Evolutionary conservation across 2,113 vertebrate genomes (phyloP).

Genomic region (Excalfactoria chinensis): DNA sequence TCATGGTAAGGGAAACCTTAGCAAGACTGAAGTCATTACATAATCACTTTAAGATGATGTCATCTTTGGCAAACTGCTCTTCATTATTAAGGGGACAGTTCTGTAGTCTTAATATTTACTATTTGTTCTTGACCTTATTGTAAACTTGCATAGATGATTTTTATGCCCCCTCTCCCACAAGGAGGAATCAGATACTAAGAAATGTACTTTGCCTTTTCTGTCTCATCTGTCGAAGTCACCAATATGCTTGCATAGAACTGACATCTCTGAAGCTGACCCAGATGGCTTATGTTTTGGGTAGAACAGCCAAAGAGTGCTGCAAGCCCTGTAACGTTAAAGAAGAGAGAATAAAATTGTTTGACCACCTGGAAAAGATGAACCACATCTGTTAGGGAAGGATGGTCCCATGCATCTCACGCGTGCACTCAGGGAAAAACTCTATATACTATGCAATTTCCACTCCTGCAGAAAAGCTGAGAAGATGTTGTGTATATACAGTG

Average conservation of each 20-base stretch:
- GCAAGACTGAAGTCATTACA: not conserved
- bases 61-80: not conserved
- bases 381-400: not conserved
- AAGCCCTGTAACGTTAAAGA: not conserved
- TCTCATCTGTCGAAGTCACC: not conserved
- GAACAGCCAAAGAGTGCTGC: not conserved
- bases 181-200: not conserved
- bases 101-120: not conserved
- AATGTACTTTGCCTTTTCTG: not conserved
- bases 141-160: not conserved
- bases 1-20: constrained; percentile 84
- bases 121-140: not conserved
- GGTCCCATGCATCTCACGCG: not conserved
- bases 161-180: not conserved
- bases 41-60: not conserved
- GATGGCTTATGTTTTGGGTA: not conserved
- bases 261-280: not conserved
- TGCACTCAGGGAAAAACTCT: not conserved
- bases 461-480: not conserved
- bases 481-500: not conserved
- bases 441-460: not conserved
- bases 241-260: not conserved
- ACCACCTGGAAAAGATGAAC: not conserved
- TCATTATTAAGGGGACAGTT: not conserved
- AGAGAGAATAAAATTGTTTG: not conserved